These are phyloP conservation scores for Microcebus tavaratra DNA, from an alignment of 2,113 vertebrate genomes.

Conservation along the genomic window DNA sequence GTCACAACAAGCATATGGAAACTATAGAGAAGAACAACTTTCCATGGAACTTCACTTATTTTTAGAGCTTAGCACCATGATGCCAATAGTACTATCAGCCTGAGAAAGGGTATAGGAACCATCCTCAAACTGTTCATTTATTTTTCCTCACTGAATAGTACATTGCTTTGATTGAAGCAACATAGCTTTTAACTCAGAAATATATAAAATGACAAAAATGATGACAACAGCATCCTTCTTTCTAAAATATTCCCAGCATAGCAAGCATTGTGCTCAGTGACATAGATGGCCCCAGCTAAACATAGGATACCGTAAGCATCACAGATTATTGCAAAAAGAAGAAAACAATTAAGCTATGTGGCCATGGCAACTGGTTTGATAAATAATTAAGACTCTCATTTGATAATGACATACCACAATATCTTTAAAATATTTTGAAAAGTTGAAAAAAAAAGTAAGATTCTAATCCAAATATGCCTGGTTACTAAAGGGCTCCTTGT, in stretches of 20 bases:
- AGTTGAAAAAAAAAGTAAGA: background rate
- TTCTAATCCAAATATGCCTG: background rate
- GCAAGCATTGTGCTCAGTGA: too few relatives aligned
- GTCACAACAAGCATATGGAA: background rate
- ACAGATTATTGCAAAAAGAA: background rate
- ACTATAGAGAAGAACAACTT: background rate
- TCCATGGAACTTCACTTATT: background rate
- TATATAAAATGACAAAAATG: background rate
- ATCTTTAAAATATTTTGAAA: background rate
- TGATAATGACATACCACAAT: background rate
- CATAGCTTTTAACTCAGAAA: background rate
- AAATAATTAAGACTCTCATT: background rate
- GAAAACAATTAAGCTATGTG: background rate
- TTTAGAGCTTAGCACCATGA: accelerated
- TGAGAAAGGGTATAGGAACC: background rate
- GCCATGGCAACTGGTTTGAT: background rate
- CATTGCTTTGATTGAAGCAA: background rate
- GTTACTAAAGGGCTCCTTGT: background rate
- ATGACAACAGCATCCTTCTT: background rate
- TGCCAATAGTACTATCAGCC: background rate
- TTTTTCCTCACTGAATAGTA: background rate
- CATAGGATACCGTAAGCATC: background rate
- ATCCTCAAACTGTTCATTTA: background rate
- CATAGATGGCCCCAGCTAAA: background rate
- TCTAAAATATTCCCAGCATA: background rate